Conservation (phyloP, 2,888 invertebrate genomes). For the Baccha elongata region DNA sequence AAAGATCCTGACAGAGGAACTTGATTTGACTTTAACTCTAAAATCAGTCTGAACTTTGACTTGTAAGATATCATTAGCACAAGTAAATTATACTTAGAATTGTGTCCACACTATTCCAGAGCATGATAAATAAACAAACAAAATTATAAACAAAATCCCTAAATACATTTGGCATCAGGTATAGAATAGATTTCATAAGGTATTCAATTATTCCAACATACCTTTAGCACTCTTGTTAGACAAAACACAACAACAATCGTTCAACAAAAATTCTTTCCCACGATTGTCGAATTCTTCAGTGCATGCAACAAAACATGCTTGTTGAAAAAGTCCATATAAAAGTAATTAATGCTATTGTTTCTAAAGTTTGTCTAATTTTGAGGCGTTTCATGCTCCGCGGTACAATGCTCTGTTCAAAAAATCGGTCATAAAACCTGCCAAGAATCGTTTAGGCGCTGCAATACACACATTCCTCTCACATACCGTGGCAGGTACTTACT, state of each 20-base stretch:
- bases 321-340: constrained; percentile 65
- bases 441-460: constrained; percentile 43
- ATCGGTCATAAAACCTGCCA: constrained; percentile 44
- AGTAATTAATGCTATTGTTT: constrained; percentile 71
- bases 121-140: too few species aligned
- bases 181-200: too few species aligned
- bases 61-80: too few species aligned
- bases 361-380: constrained; percentile 64
- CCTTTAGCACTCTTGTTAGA: constrained; percentile 18
- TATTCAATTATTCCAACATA: background rate
- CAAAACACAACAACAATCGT: background rate
- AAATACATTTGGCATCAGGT: too few species aligned
- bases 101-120: too few species aligned
- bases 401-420: constrained; percentile 41
- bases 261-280: constrained; percentile 51
- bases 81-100: too few species aligned
- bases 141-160: too few species aligned
- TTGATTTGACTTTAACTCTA: too few species aligned
- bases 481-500: constrained; percentile 43
- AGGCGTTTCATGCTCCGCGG: constrained; percentile 65
- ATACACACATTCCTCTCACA: constrained; percentile 1
- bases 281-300: constrained; percentile 32
- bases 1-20: too few species aligned
- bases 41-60: too few species aligned
- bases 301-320: constrained; percentile 34